Percentiles rank a stretch among this genome's conserved stretches.
Conservation (phyloP, 2,797 vertebrate genomes). For the Thaleichthys pacificus region DNA sequence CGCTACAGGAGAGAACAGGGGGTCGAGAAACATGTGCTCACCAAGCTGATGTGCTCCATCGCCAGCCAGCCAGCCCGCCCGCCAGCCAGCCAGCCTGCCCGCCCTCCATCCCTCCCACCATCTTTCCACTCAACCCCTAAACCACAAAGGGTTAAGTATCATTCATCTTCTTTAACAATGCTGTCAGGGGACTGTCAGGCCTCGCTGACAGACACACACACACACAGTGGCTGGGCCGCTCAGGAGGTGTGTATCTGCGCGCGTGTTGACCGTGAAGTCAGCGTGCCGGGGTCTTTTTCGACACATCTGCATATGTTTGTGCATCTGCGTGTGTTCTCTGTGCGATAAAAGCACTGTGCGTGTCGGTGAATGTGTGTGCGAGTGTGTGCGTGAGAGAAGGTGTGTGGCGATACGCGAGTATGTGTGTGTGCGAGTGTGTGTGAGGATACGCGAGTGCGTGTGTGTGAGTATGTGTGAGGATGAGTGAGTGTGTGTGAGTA, state of each 20-base stretch:
- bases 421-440: neutral
- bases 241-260: neutral
- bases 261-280: slow-evolving; percentile 18
- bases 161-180: slow-evolving; percentile 78
- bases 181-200: slow-evolving; percentile 69
- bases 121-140: slow-evolving; percentile 72
- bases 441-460: neutral
- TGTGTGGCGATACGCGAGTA: neutral
- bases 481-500: no score
- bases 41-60: slow-evolving; percentile 35
- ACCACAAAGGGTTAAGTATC: slow-evolving; percentile 79
- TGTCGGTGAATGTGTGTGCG: neutral
- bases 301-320: neutral
- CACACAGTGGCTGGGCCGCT: slow-evolving; percentile 42
- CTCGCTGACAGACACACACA: slow-evolving; percentile 57
- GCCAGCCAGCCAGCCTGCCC: slow-evolving; percentile 19
- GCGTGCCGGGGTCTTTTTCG: slow-evolving; percentile 2
- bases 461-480: no score
- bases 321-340: no score
- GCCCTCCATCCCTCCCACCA: slow-evolving; percentile 64
- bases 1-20: slow-evolving; percentile 51
- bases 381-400: neutral
- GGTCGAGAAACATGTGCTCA: slow-evolving; percentile 67
- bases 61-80: slow-evolving; percentile 38
- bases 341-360: neutral